These are phyloP conservation scores for Pseudopodoces humilis DNA, from an alignment of 2,113 vertebrate genomes.

Conservation along the genomic window DNA sequence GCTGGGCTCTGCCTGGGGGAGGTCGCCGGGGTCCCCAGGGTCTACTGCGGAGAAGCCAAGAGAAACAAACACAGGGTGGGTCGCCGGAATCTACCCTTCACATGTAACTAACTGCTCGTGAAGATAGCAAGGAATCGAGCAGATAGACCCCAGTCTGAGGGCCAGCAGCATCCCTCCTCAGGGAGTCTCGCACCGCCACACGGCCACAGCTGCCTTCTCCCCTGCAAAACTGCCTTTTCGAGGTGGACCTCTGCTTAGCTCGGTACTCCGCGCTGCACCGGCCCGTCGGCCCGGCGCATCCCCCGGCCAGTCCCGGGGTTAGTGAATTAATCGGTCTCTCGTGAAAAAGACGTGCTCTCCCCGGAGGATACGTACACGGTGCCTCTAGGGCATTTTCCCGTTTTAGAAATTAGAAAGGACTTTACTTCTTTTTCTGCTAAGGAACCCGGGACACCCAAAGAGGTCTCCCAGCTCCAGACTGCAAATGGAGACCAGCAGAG, in stretches of 20 bases:
- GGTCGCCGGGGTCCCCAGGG: not conserved
- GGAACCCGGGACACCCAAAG: not conserved
- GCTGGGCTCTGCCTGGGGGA: not conserved
- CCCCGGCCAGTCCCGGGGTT: not conserved
- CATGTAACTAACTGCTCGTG: not conserved
- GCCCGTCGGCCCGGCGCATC: not conserved
- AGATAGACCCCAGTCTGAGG: not conserved
- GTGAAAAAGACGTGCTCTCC: not conserved
- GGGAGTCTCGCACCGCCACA: too few relatives aligned
- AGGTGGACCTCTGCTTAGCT: not conserved
- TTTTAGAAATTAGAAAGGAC: not conserved
- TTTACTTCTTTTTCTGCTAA: not conserved
- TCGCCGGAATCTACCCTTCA: not conserved
- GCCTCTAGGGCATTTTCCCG: too few relatives aligned
- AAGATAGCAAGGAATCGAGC: not conserved
- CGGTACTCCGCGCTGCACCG: fast-evolving
- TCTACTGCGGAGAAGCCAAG: not conserved
- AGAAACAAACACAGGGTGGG: not conserved
- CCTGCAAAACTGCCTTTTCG: not conserved
- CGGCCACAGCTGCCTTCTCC: not conserved
- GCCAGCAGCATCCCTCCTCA: not conserved
- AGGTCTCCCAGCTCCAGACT: not conserved
- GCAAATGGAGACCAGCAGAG: not conserved
- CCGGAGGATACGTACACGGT: fast-evolving
- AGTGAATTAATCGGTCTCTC: fast-evolving